These are phyloP conservation scores for Lithobates sylvaticus DNA, from an alignment of 2,797 vertebrate genomes.

Conservation along the genomic window DNA sequence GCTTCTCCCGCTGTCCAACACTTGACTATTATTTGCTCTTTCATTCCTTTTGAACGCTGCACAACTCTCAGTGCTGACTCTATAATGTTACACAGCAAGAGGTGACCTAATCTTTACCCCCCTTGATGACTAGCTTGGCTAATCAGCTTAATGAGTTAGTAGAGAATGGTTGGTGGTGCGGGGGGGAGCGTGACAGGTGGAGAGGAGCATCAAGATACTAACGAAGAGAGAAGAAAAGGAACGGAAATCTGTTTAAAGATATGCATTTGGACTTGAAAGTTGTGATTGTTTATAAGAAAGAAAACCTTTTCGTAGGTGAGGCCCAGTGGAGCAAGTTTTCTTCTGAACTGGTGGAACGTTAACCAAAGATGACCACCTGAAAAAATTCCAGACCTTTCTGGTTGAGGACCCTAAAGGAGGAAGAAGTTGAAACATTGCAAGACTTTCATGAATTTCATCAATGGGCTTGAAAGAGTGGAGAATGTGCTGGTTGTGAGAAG, in stretches of 20 bases:
- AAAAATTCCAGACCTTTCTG: no score
- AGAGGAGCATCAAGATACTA: background rate
- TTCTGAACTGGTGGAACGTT: no score
- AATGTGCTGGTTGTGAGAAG: constrained; percentile 7
- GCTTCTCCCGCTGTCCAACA: background rate
- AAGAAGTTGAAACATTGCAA: background rate
- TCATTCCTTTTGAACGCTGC: background rate
- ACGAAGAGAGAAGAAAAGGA: background rate
- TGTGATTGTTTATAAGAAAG: no score
- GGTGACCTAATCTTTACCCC: constrained; percentile 63
- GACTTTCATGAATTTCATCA: background rate
- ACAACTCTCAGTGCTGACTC: constrained; percentile 12
- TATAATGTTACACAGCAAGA: constrained; percentile 35
- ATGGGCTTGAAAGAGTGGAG: background rate
- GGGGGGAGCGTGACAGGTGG: constrained; percentile 17
- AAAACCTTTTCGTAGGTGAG: no score
- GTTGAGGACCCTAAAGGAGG: background rate
- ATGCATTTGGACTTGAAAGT: no score
- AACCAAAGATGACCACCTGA: background rate
- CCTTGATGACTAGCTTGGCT: constrained; percentile 54
- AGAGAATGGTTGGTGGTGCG: constrained; percentile 51
- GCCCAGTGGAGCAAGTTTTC: no score
- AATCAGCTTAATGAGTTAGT: constrained; percentile 61
- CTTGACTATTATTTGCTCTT: background rate
- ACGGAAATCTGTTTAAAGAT: background rate